Base-by-base conservation (phyloP, 1,140 invertebrate genomes). In the Monomorium pharaonis region DNA sequence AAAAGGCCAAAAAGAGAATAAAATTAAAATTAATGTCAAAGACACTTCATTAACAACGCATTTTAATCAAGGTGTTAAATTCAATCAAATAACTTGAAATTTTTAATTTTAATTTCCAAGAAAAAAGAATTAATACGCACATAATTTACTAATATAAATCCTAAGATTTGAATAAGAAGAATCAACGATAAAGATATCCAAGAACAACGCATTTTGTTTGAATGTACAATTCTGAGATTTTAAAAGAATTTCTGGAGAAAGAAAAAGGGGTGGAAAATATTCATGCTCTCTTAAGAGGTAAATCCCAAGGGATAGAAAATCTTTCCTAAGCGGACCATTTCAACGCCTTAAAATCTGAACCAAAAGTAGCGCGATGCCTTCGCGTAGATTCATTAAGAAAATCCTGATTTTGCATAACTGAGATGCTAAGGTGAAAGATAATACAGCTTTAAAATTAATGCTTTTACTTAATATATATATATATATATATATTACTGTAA, bases 301-400 rank as follows among this genome's bases (percentile, higher is more conserved):
- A 72, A 4, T 33, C 37, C 0, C 42, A 4, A 16, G 44, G 30
- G 60, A 65, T 65, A 24, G 51, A 51, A 54, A 3, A 58, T 81
- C 18, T 56, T 18, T 33, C 14, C 9, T 83, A 83, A 72, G 18
- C 51, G 42, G n/a, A 60, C 51, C 44, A 58, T 58, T 83, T 58
- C 47, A 70, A 54, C n/a, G 16, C 16, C n/a, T 60, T 58, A 58
- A 27, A 14, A 30, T 24, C 42, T 47, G 24, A 65, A 51, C 14
- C 12, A 33, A 54, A 58, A 58, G n/a, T 56, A 58, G 16, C 16
- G 6, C 18, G 0, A 16, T 67, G 21, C 0, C 14, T 81, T 70
- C 30, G 3, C 24, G 18, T 16, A 12, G 33, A 81, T 56, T 70
- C 63, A 80, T 81, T 81, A 70, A 72, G 37, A 30, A 72, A 81